Evolutionary conservation across 2,113 vertebrate genomes (phyloP), one percentile per base, ranked within the genome.

Genomic region (Myotis brandtii): DNA sequence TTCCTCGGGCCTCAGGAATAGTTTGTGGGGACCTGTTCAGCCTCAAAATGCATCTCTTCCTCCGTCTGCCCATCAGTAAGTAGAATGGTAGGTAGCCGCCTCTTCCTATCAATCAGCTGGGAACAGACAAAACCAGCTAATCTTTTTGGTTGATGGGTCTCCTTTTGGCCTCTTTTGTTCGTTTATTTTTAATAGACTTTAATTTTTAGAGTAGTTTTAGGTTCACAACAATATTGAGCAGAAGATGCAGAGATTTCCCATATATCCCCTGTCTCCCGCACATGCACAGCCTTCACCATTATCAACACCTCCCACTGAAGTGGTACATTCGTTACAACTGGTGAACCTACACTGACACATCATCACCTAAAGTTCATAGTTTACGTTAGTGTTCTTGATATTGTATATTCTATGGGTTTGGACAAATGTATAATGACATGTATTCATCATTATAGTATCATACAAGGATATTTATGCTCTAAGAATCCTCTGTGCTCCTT

Each of bases 161-260:
- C 52, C n/a, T 75, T 83, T 52, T 48, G 48, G 10, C 17, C 9
- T 50, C 21, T 86, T 67, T 50, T 34, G 27, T 34, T 76, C n/a
- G 54, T 72, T 52, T 52, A 20, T 56, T 94, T 79, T 86, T 62
- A 69, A 50, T 48, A 27, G 80, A 40, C n/a, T 94, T 85, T 79
- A 80, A 54, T 91, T 86, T 93, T 95, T 72, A 81, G 17, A 86
- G 6, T 4, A 25, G 43, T 75, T 91, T 91, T 81, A 73, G 56
- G 9, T 72, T 66, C 56, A 75, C 23, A 73, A 48, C 16, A 95
- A 25, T 81, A 56, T 16, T 91, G 46, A 91, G 54, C 2, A 59
- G 23, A 56, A 81, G 66, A 67, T 82, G 37, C 23, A 75, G 12
- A 73, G 17, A 81, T 81, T 80, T 75, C 21, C 54, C 13, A 25